Base-by-base conservation (phyloP, 2,113 vertebrate genomes). In the Clarias gariepinus region DNA sequence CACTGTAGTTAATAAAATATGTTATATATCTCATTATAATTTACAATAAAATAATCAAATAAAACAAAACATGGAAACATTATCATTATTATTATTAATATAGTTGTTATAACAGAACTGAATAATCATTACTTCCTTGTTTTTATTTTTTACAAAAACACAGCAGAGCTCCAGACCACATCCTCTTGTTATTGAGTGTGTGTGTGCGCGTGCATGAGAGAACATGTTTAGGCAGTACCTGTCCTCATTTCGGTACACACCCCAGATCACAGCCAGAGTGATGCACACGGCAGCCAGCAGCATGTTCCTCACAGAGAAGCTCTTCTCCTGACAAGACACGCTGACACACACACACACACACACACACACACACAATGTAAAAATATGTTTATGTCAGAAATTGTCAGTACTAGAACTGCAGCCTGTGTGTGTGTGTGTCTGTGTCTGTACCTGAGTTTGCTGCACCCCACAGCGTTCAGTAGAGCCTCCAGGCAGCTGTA, bases 161-260 rank as follows among this genome's bases (percentile, higher is more conserved):
- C 9, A 6, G 74, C 55, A 47, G 74, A 55, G 52, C 28, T 19
- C 7, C 53, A 28, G 23, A 87, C 86, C 82, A 83, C 78, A 88
- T 90, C 82, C 84, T 88, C 73, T 3, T 55, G 23, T 77, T 53
- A 36, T 71, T 78, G 23, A 12, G 30, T 41, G 33, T 73, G 69
- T 41, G 73, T 15, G 76, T 57, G 76, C 30, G 76, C 28, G 74
- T n/a, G 52, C 2, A 52, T 57, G 10, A 10, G 9, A 33, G 13
- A 15, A 53, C 12, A 53, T 53, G 47, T 53, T 15, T 3, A 16
- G 58, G 3, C 85, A 55, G 82, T 96, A 99, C 98, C 97, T 95
- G 91, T 98, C 96, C 89, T 98, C 97, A 90, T 99, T 98, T 90
- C 97, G 95, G 95, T 97, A 97, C 28, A 98, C 96, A 30, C 93